Base-by-base conservation (phyloP, 2,888 invertebrate genomes). In the Dryomyza anilis region DNA sequence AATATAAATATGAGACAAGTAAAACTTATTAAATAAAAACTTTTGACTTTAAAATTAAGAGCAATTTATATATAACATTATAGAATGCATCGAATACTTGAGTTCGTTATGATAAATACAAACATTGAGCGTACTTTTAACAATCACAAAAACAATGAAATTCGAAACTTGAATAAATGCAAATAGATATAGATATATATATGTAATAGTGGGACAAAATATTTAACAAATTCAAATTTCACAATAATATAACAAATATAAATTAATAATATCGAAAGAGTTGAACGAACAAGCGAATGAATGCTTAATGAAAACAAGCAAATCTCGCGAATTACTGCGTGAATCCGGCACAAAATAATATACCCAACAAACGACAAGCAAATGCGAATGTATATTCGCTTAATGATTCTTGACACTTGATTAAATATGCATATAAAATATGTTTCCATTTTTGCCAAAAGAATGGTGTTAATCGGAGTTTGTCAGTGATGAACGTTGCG, bases 401-500 rank as follows among this genome's bases (percentile, higher is more conserved):
- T n/a, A n/a, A n/a, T n/a, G n/a, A n/a, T n/a, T n/a, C n/a, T 48
- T 50, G 5, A 59, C 23, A 48, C 10, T 45, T 57, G 19, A 12
- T 43, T 61, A 5, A 53, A 53, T 43, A 61, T 61, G 14, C 52
- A 61, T 61, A 61, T 43, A 61, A 61, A 61, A 61, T 53, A 19
- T 29, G 27, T 43, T 25, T 25, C 3, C 29, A 43, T 27, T 27
- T 39, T 39, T n/a, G n/a, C n/a, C n/a, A n/a, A n/a, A n/a, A n/a
- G n/a, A n/a, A n/a, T n/a, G n/a, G 64, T 72, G 72, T 68, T 75
- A 81, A 73, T 81, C 81, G 16, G 81, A 81, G 68, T 81, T 81
- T 14, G 81, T 81, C 45, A 81, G 66, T 27, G 81, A 81, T 66
- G 81, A 81, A 64, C 80, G 78, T 61, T 81, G 81, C 50, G 81